Evolutionary conservation across 2,797 vertebrate genomes (phyloP).

Genomic region (Eidolon dupreanum): DNA sequence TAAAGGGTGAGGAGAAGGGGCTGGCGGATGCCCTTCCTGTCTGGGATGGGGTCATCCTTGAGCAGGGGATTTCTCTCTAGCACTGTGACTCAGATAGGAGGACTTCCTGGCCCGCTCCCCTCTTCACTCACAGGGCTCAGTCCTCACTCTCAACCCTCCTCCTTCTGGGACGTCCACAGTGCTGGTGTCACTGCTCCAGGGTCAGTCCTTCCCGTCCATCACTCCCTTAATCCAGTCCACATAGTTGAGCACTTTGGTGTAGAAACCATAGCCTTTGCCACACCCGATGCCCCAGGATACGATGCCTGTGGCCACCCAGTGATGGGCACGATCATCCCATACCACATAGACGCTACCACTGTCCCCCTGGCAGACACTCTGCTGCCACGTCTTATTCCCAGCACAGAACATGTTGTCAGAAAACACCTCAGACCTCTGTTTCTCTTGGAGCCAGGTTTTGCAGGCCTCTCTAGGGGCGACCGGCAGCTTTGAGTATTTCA

Average conservation of each 20-base stretch:
- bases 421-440: conserved; percentile 72
- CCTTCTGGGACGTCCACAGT: not conserved
- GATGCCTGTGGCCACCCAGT: conserved; percentile 86
- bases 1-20: not conserved
- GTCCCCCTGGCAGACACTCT: conserved; percentile 86
- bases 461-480: conserved; percentile 72
- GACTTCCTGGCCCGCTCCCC: not conserved
- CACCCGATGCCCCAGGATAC: conserved; percentile 89
- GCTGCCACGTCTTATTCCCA: conserved; percentile 57
- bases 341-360: conserved; percentile 84
- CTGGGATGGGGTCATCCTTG: not conserved
- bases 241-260: conserved; percentile 86
- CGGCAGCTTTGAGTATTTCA: conserved; percentile 83
- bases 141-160: not conserved
- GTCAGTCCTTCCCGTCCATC: conserved; percentile 62
- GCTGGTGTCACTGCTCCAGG: not conserved
- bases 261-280: conserved; percentile 86
- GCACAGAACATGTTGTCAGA: conserved; percentile 88
- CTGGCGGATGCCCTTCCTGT: not conserved
- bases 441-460: conserved; percentile 76
- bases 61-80: not conserved
- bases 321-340: conserved; percentile 68
- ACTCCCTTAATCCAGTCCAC: conserved; percentile 85
- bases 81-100: not conserved
- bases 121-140: fast-evolving